Base-by-base conservation (phyloP, 2,113 vertebrate genomes). In the Chroicocephalus ridibundus region DNA sequence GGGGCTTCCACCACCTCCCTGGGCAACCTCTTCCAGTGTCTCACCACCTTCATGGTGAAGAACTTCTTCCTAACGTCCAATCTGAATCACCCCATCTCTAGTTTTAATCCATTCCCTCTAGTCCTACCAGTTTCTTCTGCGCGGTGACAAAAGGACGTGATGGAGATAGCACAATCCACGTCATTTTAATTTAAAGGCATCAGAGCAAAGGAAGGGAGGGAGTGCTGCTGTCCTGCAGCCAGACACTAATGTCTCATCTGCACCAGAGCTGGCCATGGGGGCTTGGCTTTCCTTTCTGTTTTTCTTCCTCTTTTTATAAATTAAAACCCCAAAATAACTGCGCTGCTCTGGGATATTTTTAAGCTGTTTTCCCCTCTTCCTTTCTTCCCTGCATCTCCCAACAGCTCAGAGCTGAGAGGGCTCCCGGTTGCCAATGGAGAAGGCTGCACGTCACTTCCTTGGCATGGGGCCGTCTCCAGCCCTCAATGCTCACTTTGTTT, bases 341-440 rank as follows among this genome's bases (percentile, higher is more conserved):
- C 4, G 31, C 62, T 64, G 88, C 64, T 81, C 57, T 47, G 82
- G 88, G 96, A 93, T 95, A 88, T 96, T 95, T 96, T 96, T 80
- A 88, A 93, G 80, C 84, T 83, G 78, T 18, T 62, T 80, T 87
- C 27, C n/a, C 25, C 5, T 68, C 17, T 71, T 51, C 70, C 52
- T 94, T 88, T 88, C 92, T 87, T 47, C 77, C 55, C 55, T 40
- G 8, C 83, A 15, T 87, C 85, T 83, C 93, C 91, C 62, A 34
- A 21, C 77, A 89, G 91, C 42, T 71, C 17, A 2, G 3, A 65
- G 86, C 77, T 6, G 91, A 42, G 81, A 61, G 52, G 40, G 62
- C 34, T 91, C 71, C 44, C 4, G 2, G 52, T 80, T 94, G 95
- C 90, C 93, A 82, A 9, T 4, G 27, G 93, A 70, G 77, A 79